A percentile compares a stretch with the other conserved stretches of the same genome.
Evolutionary conservation across 2,888 invertebrate genomes (phyloP).

Genomic region (Eupelmus urozonus): DNA sequence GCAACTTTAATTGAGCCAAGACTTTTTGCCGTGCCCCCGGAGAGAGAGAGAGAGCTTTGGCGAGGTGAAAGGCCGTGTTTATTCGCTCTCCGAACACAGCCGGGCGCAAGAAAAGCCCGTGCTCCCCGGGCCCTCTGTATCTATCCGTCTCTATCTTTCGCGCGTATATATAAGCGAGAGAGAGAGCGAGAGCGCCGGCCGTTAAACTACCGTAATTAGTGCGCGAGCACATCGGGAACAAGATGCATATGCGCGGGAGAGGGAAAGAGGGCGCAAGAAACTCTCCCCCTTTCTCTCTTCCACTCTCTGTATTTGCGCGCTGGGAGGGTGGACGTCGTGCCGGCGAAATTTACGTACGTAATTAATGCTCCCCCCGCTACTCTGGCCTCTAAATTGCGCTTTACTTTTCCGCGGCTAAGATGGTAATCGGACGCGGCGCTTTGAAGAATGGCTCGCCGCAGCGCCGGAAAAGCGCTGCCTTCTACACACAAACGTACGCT

Average conservation of each 20-base stretch:
- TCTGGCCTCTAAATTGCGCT: neutral
- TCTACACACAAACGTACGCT: no score
- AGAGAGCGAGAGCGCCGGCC: no score
- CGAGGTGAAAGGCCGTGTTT: slow-evolving; percentile 24
- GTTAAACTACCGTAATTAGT: slow-evolving; percentile 39
- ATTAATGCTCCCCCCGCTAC: slow-evolving; percentile 13
- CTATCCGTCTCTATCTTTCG: slow-evolving; percentile 10
- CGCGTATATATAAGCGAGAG: neutral
- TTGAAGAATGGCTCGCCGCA: neutral
- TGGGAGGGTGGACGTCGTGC: neutral
- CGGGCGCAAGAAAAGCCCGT: slow-evolving; percentile 17
- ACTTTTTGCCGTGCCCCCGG: slow-evolving; percentile 15
- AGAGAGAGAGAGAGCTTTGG: slow-evolving; percentile 3
- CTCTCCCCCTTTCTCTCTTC: no score
- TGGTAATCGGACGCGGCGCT: neutral
- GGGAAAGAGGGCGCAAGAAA: no score
- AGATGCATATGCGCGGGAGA: neutral
- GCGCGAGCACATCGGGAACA: neutral
- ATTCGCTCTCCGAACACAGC: neutral
- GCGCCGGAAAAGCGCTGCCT: no score
- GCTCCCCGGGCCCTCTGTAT: neutral
- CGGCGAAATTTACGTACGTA: slow-evolving; percentile 32
- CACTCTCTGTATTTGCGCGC: no score
- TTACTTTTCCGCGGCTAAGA: neutral
- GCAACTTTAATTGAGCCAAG: slow-evolving; percentile 61